Percentiles rank a stretch among this genome's conserved stretches.
Evolutionary conservation across 2,888 invertebrate genomes (phyloP).

Genomic region (Galeopsomyia nigrocyanea): DNA sequence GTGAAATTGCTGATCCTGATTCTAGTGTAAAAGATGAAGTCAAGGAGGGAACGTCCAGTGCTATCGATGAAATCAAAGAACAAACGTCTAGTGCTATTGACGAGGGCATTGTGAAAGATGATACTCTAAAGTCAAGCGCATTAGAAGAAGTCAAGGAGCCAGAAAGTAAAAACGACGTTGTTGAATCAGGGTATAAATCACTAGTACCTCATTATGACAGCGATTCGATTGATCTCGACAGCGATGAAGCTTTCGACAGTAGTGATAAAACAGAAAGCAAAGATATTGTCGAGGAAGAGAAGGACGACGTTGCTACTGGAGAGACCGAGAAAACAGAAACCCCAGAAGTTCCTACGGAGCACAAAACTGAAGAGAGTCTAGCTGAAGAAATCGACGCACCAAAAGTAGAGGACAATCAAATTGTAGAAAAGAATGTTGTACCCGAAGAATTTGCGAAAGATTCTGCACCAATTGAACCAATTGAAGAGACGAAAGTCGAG

Average conservation of each 20-base stretch:
- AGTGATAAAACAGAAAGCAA: conserved; percentile 35
- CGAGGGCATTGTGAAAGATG: conserved; percentile 1
- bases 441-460: neutral
- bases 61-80: neutral
- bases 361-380: neutral
- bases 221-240: conserved; percentile 39
- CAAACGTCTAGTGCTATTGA: neutral
- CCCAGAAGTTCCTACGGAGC: conserved; percentile 10
- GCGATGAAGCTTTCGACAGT: conserved; percentile 11
- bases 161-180: conserved; percentile 35
- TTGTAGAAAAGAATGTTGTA: neutral
- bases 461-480: neutral
- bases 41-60: neutral
- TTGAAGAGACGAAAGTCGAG: conserved; percentile 12
- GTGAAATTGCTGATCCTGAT: neutral
- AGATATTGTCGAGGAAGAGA: conserved; percentile 24
- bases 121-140: neutral
- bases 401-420: neutral
- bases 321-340: conserved; percentile 10
- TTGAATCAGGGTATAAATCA: conserved; percentile 30
- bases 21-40: conserved; percentile 7
- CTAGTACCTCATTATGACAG: conserved; percentile 45
- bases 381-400: conserved; percentile 12
- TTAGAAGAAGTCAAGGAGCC: conserved; percentile 21
- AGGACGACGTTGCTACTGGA: conserved; percentile 28